These are phyloP conservation scores for Orientallactaga bullata DNA, from an alignment of 2,113 vertebrate genomes.

Conservation along the genomic window DNA sequence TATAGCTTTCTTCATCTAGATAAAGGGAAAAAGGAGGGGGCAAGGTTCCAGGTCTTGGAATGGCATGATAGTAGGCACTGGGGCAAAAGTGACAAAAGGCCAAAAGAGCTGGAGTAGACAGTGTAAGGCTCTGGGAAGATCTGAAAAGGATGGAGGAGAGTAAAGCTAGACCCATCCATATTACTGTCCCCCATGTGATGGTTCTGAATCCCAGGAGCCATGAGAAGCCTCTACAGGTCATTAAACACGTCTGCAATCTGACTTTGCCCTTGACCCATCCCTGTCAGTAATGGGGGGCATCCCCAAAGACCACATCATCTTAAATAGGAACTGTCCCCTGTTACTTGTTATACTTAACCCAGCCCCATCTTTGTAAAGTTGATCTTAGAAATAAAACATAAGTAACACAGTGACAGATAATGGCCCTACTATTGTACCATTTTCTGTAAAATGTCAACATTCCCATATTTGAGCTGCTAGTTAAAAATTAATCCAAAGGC, in stretches of 20 bases:
- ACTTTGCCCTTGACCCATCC: background rate
- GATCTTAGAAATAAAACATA: constrained; percentile 20
- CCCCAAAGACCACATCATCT: constrained; percentile 62
- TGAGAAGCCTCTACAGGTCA: background rate
- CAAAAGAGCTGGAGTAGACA: background rate
- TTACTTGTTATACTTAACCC: background rate
- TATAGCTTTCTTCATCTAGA: background rate
- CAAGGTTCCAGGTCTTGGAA: background rate
- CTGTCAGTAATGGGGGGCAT: background rate
- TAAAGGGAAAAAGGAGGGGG: background rate
- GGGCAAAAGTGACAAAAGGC: background rate
- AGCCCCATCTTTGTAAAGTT: background rate
- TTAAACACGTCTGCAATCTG: background rate
- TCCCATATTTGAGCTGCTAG: background rate
- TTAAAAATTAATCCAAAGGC: constrained; percentile 52
- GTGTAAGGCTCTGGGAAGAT: no score
- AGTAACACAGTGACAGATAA: background rate
- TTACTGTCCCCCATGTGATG: no score
- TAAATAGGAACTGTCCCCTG: background rate
- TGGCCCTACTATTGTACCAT: background rate
- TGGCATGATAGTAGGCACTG: background rate
- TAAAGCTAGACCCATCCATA: no score
- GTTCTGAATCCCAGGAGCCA: background rate
- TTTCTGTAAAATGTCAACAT: constrained; percentile 22
- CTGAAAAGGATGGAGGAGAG: background rate